Evolutionary conservation across 1,140 invertebrate species (phyloP), one percentile per base, ranked within the genome.

Genomic region (Druon quercuslanigerum): DNA sequence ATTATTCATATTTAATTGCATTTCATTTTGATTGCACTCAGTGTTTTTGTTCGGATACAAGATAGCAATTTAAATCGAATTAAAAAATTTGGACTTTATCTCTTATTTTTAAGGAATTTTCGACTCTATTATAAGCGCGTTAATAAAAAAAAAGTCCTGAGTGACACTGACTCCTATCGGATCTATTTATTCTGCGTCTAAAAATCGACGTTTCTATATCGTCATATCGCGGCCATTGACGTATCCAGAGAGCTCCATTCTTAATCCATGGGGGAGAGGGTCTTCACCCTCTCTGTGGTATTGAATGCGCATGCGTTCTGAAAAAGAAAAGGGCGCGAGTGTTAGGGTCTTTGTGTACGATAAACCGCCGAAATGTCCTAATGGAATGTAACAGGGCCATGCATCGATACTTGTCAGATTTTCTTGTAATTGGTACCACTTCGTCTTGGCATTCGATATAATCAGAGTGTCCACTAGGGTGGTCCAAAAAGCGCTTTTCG

Each of bases 261-360:
- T 82, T 84, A 78, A 80, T 82, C 71, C 75, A 54, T 66, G 76
- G 79, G 73, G 76, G 72, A 78, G 82, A 46, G 79, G 81, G 81
- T 82, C 79, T 77, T 81, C 79, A 79, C 83, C 80, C 79, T 78
- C 72, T 76, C 79, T 78, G 75, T 78, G 80, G 80, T 79, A 79
- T 79, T 74, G 80, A 82, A 75, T 79, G 79, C 80, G 80, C 79
- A 82, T 82, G 79, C 83, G 80, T 82, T 75, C 73, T 77, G 60
- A 76, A 78, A 81, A 50, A 71, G 77, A 79, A 79, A 82, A 82
- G 83, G 83, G 83, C 83, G 80, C 80, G 80, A 79, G 75, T 74
- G 72, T 72, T 72, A 73, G 71, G 83, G 78, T 81, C 80, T 77
- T 79, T 79, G 74, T 79, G 74, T 76, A 72, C 80, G 81, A 83